Evolutionary conservation across 2,797 vertebrate species (phyloP).

Genomic region (Darevskia nairensis): DNA sequence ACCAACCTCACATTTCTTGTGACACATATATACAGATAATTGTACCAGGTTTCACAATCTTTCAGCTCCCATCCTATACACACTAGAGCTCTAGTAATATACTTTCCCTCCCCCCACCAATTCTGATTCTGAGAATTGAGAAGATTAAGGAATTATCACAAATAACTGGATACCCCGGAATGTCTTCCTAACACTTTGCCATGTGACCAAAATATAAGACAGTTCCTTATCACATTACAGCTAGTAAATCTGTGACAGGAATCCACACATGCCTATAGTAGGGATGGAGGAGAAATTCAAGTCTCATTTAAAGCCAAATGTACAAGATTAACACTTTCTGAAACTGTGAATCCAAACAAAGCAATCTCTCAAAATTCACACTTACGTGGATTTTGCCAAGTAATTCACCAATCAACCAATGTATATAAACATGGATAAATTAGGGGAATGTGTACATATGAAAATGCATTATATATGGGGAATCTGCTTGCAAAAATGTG

Average conservation of each 20-base stretch:
- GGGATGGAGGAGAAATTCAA: too few relatives aligned
- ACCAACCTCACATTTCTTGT: conserved; percentile 27
- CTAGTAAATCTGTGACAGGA: not conserved
- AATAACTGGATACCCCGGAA: conserved; percentile 3
- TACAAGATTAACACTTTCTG: too few relatives aligned
- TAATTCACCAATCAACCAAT: too few relatives aligned
- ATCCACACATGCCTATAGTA: not conserved
- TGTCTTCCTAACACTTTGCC: conserved; percentile 8
- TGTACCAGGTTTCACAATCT: conserved; percentile 18
- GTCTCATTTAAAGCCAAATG: too few relatives aligned
- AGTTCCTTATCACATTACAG: not conserved
- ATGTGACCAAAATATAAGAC: not conserved
- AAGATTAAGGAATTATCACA: not conserved
- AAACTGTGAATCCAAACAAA: too few relatives aligned
- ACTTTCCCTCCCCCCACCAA: not conserved
- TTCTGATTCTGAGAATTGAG: too few relatives aligned
- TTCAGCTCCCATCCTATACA: conserved; percentile 39
- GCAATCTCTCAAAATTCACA: too few relatives aligned
- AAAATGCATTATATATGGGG: too few relatives aligned
- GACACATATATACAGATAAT: conserved; percentile 50
- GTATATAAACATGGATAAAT: too few relatives aligned
- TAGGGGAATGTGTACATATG: too few relatives aligned
- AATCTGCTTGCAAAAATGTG: too few relatives aligned
- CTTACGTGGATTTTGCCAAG: too few relatives aligned
- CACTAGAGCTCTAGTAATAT: not conserved